Percentiles rank a stretch among this genome's conserved stretches.
These are phyloP conservation scores for Apantesis nais DNA, from an alignment of 2,888 invertebrate species.

Conservation along the genomic window DNA sequence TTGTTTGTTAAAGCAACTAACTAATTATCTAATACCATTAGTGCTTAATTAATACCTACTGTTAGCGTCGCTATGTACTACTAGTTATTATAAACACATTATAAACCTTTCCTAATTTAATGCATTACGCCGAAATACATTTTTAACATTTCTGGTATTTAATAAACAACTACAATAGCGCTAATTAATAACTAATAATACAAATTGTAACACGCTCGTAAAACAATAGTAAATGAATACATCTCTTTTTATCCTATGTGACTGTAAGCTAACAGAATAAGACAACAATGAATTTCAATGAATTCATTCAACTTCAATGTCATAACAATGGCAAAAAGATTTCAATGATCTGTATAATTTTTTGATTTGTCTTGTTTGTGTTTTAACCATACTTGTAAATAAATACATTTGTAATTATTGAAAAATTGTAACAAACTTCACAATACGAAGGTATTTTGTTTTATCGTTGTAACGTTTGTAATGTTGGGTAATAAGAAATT, in stretches of 20 bases:
- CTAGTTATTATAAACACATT: background rate
- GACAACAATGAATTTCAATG: conserved; percentile 59
- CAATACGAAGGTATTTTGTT: background rate
- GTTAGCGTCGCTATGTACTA: background rate
- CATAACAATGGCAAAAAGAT: conserved; percentile 63
- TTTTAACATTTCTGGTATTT: background rate
- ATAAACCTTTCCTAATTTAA: background rate
- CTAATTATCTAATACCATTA: background rate
- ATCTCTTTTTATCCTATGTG: conserved; percentile 56
- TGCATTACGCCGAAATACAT: background rate
- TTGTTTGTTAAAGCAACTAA: background rate
- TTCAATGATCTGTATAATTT: conserved; percentile 35
- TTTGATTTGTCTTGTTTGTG: conserved; percentile 13
- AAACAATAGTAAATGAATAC: conserved; percentile 20
- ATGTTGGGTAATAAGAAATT: conserved; percentile 14
- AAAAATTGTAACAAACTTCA: background rate
- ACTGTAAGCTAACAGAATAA: conserved; percentile 45
- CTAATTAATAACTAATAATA: background rate
- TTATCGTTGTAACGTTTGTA: conserved; percentile 1
- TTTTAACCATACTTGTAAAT: conserved; percentile 17
- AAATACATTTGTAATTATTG: background rate
- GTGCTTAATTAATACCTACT: background rate
- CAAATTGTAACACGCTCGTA: conserved; percentile 8
- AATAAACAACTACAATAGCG: background rate
- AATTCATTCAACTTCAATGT: conserved; percentile 67